Base-by-base conservation (phyloP, 1,140 invertebrate genomes). In the Cotesia typhae region DNA sequence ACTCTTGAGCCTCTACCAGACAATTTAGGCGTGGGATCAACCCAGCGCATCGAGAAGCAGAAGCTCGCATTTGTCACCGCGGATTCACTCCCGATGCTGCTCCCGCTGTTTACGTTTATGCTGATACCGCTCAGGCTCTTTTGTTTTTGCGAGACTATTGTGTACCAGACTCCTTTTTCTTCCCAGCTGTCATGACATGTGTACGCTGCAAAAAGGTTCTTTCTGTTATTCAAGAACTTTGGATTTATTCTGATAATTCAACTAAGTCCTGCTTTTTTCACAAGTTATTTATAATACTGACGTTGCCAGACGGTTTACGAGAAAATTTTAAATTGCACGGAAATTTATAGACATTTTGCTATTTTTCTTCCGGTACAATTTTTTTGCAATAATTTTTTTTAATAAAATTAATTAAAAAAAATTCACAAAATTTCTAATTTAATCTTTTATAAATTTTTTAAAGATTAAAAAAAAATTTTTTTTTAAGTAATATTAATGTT, bases 121-220 rank as follows among this genome's bases (percentile, higher is more conserved):
- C 7, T 47, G 41, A 47, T 47, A 2, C 41, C 41, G 41, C 41
- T 47, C 6, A 6, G 6, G 41, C 41, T 47, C 0, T 82, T 76
- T 52, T 78, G 87, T 64, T 87, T 85, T 41, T 87, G 85, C 2
- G 89, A 89, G 7, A 89, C 88, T 74, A 91, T 88, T 41, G 90
- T 87, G 77, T 88, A 90, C 78, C 88, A 89, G 4, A 85, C 89
- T 7, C 86, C 88, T 68, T 88, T 87, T 65, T 90, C 90, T 72
- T 88, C 82, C 90, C 90, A 91, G 71, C 85, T 88, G 4, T 90
- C 90, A 72, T 90, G 90, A 74, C 90, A 91, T 3, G 86, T 85
- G 75, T 90, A 91, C 4, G 84, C 89, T 89, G 78, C 37, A 4
- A 63, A 5, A 71, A 59, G 69, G 72, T 14, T 55, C 6, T 55